Conservation (phyloP, 2,113 vertebrate species). For the Protobothrops mucrosquamatus region DNA sequence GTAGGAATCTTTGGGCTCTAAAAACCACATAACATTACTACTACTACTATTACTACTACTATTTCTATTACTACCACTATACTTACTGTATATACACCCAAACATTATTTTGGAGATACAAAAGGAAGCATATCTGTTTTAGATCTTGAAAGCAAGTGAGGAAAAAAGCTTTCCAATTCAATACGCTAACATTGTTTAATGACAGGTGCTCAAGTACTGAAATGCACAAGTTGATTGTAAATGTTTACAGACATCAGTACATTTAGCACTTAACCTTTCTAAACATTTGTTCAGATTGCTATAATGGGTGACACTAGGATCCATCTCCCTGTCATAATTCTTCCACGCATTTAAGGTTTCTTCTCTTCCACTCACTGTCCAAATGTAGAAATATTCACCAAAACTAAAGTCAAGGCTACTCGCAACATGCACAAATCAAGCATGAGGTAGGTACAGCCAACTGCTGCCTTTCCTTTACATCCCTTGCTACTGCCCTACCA, state of each 20-base stretch:
- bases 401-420: constrained; percentile 25
- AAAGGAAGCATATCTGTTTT: neutral
- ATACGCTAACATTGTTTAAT: neutral
- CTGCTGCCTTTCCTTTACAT: constrained; percentile 41
- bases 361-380: neutral
- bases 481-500: constrained; percentile 50
- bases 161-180: neutral
- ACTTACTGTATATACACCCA: neutral
- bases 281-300: neutral
- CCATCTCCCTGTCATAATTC: neutral
- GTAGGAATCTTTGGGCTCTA: neutral
- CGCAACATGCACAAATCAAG: constrained; percentile 44
- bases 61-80: neutral
- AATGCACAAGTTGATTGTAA: neutral
- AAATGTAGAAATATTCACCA: neutral
- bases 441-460: constrained; percentile 65
- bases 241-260: neutral
- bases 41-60: neutral
- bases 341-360: neutral
- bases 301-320: neutral
- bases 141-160: neutral
- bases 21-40: neutral
- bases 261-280: neutral
- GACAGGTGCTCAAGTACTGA: neutral
- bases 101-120: neutral